These are phyloP conservation scores for Eucidaris tribuloides DNA, from an alignment of 35 echinoderm and acorn worm species.

Conservation along the genomic window DNA sequence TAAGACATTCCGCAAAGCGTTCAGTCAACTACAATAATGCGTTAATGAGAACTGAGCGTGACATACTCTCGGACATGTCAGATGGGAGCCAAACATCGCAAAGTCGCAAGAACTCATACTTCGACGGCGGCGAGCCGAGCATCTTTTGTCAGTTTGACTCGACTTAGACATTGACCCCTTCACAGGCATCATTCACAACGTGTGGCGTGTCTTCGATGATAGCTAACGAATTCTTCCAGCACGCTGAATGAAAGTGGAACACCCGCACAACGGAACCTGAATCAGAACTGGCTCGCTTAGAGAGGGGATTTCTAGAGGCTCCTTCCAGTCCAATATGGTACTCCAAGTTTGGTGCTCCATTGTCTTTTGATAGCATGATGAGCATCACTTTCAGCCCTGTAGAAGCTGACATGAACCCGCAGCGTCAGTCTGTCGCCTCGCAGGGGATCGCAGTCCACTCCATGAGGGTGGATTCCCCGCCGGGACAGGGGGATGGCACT, in stretches of 20 bases:
- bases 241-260: background rate
- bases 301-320: background rate
- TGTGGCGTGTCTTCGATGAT: background rate
- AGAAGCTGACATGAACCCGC: background rate
- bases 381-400: conserved; percentile 18
- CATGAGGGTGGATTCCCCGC: conserved; percentile 13
- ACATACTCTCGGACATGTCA: too few species aligned
- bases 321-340: conserved; percentile 10
- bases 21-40: too few species aligned
- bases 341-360: background rate
- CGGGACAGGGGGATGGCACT: background rate
- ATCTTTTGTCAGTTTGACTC: conserved; percentile 94
- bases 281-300: background rate
- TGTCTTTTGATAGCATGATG: conserved; percentile 22
- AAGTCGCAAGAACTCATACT: conserved; percentile 2
- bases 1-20: background rate
- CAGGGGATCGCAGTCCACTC: background rate
- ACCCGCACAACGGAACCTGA: background rate
- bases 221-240: background rate
- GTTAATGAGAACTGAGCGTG: too few species aligned
- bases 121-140: conserved; percentile 56
- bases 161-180: conserved; percentile 42
- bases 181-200: background rate
- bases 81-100: too few species aligned
- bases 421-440: background rate